These are phyloP conservation scores for Pteria penguin DNA, from an alignment of 2,888 invertebrate species.

Conservation along the genomic window DNA sequence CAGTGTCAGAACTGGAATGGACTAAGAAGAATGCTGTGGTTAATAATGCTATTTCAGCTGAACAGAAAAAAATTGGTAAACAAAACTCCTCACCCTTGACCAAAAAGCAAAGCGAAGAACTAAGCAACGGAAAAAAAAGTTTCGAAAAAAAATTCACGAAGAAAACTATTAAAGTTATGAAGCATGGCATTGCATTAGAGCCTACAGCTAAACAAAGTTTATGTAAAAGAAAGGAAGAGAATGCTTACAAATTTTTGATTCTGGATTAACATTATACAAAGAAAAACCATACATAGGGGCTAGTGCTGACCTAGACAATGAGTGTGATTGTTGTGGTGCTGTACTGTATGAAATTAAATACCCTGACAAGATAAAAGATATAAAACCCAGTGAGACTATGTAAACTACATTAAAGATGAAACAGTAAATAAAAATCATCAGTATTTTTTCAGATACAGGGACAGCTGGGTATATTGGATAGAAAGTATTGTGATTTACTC, in stretches of 20 bases:
- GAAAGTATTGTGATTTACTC: not conserved
- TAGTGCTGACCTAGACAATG: slow-evolving; percentile 14
- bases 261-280: not conserved
- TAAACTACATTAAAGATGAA: not conserved
- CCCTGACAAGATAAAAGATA: not conserved
- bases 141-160: not conserved
- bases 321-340: slow-evolving; percentile 14
- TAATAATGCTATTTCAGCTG: not conserved
- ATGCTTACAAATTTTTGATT: slow-evolving; percentile 9
- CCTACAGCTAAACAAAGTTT: not conserved
- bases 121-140: not conserved
- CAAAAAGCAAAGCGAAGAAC: not conserved
- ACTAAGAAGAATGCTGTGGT: not conserved
- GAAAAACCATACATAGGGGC: not conserved
- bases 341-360: slow-evolving; percentile 7
- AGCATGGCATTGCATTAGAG: not conserved
- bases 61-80: not conserved
- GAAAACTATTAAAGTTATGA: not conserved
- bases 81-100: not conserved
- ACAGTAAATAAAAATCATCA: not conserved
- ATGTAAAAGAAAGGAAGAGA: not conserved
- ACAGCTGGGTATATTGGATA: not conserved
- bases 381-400: not conserved
- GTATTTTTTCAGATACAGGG: not conserved
- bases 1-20: not conserved